Evolutionary conservation across 2,888 invertebrate species (phyloP), one percentile per base, ranked within the genome.

Genomic region (Pemphredon lugubris): DNA sequence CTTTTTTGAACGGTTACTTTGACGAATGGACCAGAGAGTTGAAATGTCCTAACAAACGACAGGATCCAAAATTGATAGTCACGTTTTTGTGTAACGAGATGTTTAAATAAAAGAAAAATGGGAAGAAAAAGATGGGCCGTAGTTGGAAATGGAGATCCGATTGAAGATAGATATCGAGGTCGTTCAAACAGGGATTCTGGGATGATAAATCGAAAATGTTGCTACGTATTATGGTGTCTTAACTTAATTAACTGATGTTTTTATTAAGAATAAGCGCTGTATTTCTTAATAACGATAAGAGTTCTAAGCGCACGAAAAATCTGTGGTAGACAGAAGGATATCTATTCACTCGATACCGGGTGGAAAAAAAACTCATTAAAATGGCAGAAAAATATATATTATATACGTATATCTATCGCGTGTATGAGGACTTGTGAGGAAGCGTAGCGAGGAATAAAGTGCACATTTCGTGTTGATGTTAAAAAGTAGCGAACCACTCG

Each of bases 201-300:
- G 37, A 44, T 3, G 16, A n/a, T 26, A 61, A 51, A 39, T 45
- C 30, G 48, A 55, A 83, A 86, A 84, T 86, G 83, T 86, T 81
- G 82, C 83, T 87, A 87, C 86, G 87, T 87, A 87, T 84, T 86
- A 86, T 80, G 85, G 86, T 87, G 87, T 87, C 86, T 87, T 87
- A 85, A 83, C 81, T 83, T 79, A 83, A 84, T 75, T 86, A 85
- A 87, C 83, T 73, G 79, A 80, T 86, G 85, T 84, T 84, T 69
- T 60, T 73, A 57, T 63, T 70, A 70, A 77, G 64, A 53, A 48
- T 73, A 77, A 76, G 60, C 67, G 65, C 54, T 78, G 66, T 73
- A 78, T 75, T 82, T 79, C 71, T 81, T 72, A 74, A 65, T 74
- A 66, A 76, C 65, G 55, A 73, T 76, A 75, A 66, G 58, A 58